Base-by-base conservation (phyloP, 2,113 vertebrate genomes). In the Erpornis zantholeuca region DNA sequence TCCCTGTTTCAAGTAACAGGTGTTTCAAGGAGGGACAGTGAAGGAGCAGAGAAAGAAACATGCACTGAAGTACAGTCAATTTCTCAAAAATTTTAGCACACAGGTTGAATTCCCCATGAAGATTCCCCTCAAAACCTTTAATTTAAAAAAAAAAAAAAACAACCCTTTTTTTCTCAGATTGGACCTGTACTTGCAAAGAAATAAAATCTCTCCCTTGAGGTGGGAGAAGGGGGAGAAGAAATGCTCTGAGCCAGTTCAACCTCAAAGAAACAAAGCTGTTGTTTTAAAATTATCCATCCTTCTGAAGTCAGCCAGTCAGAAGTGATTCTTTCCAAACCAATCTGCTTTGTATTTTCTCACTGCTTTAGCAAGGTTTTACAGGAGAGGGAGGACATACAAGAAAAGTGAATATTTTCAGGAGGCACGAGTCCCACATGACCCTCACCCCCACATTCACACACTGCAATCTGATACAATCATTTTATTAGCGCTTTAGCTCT, bases 211-310 rank as follows among this genome's bases (percentile, higher is more conserved):
- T 40, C 35, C 38, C 22, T 64, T 44, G 22, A 23, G 31, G 27
- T 61, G 10, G 19, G 11, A 81, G 44, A 85, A 82, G 28, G 3
- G 22, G 8, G 18, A 83, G 52, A 93, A 90, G 22, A 93, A 96
- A 88, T 79, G 31, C 38, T 85, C 40, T 36, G 44, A 73, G 47
- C 28, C 81, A 69, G 73, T 91, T 91, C 64, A 91, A 42, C 69
- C 90, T 83, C 81, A 91, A 86, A 96, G 76, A 93, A 97, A 76
- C 36, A 92, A 95, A 28, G 17, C 42, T 95, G 88, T 88, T 96
- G 54, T 93, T 96, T 95, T 93, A 88, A 95, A 96, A 96, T 92
- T 75, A 91, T 54, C 53, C 82, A 60, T 91, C 50, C 78, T 95
- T 96, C 95, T 91, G 82, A 83, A 96, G 69, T 87, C 91, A 97